phyloP scores from a whole-genome alignment of 2,113 vertebrate species.

The Leptobrachium ailaonicum region DNA sequence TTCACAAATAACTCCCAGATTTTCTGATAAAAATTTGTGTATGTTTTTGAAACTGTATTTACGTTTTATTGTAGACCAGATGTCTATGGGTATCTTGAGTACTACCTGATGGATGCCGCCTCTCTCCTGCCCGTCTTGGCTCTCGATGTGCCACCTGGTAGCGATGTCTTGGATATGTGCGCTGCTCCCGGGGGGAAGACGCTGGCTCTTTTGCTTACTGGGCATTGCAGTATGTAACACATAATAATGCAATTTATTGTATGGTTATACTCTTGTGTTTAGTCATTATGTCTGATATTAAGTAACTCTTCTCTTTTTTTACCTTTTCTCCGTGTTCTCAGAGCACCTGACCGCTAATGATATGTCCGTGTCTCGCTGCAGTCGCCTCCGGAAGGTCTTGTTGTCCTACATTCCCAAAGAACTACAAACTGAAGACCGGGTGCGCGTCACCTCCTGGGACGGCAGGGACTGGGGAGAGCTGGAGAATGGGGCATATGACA shows the following conservation, averaged over 20 bases:
- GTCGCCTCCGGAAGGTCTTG: slow-evolving; percentile 74
- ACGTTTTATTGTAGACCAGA: slow-evolving; percentile 70
- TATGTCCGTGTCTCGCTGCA: slow-evolving; percentile 73
- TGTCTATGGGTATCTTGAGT: slow-evolving; percentile 68
- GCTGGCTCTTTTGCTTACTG: slow-evolving; percentile 84
- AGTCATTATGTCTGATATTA: neutral
- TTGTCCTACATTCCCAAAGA: slow-evolving; percentile 77
- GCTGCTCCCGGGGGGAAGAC: slow-evolving; percentile 92
- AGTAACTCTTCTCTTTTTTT: neutral
- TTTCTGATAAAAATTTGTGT: too few relatives aligned
- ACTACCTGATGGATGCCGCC: slow-evolving; percentile 92
- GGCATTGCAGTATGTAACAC: slow-evolving; percentile 72
- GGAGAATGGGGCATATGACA: slow-evolving; percentile 77
- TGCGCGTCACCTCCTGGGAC: slow-evolving; percentile 77
- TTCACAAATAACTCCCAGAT: too few relatives aligned
- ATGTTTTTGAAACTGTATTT: neutral
- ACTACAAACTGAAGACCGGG: slow-evolving; percentile 57
- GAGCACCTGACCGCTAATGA: slow-evolving; percentile 85
- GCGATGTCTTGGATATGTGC: slow-evolving; percentile 88
- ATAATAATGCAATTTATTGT: neutral
- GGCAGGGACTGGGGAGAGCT: slow-evolving; percentile 81
- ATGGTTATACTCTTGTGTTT: neutral
- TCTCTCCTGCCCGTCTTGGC: slow-evolving; percentile 89
- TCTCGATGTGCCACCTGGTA: slow-evolving; percentile 71
- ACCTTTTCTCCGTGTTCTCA: slow-evolving; percentile 53